These are phyloP conservation scores for Popillia japonica DNA, from an alignment of 1,140 invertebrate genomes.

Conservation along the genomic window DNA sequence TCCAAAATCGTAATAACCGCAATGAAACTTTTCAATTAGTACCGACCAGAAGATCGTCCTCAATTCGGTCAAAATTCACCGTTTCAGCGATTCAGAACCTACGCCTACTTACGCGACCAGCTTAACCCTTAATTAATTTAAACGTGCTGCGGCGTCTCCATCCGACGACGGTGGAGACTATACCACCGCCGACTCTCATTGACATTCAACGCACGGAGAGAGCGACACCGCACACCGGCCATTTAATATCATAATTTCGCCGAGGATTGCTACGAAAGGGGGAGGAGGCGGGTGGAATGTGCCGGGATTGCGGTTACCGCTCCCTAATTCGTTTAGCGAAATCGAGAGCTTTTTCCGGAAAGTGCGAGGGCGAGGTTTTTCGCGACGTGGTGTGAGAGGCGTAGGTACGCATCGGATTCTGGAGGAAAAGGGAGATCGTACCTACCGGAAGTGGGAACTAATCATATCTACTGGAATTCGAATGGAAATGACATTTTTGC, in stretches of 20 bases:
- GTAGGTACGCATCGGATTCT: too few relatives aligned
- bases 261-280: neutral
- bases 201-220: too few relatives aligned
- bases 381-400: too few relatives aligned
- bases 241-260: neutral
- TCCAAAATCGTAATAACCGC: too few relatives aligned
- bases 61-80: too few relatives aligned
- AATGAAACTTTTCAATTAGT: neutral
- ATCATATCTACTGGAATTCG: neutral
- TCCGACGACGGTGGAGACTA: too few relatives aligned
- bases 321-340: neutral
- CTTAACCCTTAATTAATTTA: neutral
- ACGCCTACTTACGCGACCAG: too few relatives aligned
- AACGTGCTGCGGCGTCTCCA: neutral
- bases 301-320: neutral
- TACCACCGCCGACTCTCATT: neutral
- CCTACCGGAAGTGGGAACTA: too few relatives aligned
- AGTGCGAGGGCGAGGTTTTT: neutral
- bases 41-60: neutral
- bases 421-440: too few relatives aligned
- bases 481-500: neutral
- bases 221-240: neutral
- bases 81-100: neutral
- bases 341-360: neutral
- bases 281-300: neutral